Base-by-base conservation (phyloP, 2,797 vertebrate genomes). In the Otus scops region DNA sequence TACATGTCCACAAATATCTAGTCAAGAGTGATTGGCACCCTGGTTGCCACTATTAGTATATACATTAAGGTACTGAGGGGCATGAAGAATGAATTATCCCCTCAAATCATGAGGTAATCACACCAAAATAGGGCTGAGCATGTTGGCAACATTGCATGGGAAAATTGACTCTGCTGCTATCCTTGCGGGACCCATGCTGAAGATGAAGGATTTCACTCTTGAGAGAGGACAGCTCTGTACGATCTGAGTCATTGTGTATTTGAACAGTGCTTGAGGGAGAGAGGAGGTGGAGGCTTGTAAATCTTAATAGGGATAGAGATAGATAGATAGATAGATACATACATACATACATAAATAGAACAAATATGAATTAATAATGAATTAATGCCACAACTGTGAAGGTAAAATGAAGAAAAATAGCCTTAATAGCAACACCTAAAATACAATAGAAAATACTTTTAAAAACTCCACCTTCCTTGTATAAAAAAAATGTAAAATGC, bases 31-130 rank as follows among this genome's bases (percentile, higher is more conserved):
- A 96, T 90, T 95, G 93, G 95, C 95, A 96, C 92, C 96, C 64
- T 94, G 89, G 93, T 87, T 89, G 91, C 89, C 64, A 69, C 77
- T 94, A 79, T 92, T 88, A 93, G 91, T 93, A 48, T 90, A 92
- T 83, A 90, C 76, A 88, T 89, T 95, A 96, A 94, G 84, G 86
- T 96, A 81, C 47, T 84, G 94, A 92, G 90, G 69, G 88, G 73
- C 84, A 79, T 51, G 91, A 92, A 91, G 94, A 93, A 91, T 88
- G 88, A 96, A 95, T 88, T 94, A 93, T 92, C 83, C 88, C 83
- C 75, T 95, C 87, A 96, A 88, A 95, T 95, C 92, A 92, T 91
- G 83, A 96, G 93, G 80, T 88, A 91, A 96, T 95, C 92, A 91
- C 23, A 4, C 84, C 89, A 96, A 84, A 96, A 91, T 56, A 91